Conservation (phyloP, 2,797 vertebrate species). For the Hybognathus amarus region DNA sequence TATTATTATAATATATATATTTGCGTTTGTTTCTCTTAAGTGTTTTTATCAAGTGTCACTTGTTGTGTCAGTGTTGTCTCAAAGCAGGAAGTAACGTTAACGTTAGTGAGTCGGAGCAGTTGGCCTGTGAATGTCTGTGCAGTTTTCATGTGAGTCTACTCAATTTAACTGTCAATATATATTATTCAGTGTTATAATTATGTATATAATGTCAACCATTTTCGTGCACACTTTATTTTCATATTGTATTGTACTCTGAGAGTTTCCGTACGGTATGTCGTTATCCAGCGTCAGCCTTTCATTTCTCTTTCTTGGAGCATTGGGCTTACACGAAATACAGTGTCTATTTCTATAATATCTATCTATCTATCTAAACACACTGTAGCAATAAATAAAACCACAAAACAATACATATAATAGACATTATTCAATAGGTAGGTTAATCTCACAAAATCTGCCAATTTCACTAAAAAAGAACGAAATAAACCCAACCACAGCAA, state of each 20-base stretch:
- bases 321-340: not conserved
- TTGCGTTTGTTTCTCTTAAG: not conserved
- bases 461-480: not conserved
- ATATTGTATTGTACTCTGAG: not conserved
- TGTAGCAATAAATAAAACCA: not conserved
- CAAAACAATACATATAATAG: not conserved
- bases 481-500: not conserved
- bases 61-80: not conserved
- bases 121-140: not conserved
- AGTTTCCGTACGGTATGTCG: not conserved
- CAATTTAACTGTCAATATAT: not conserved
- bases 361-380: not conserved
- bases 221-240: not conserved
- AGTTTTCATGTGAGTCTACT: constrained; percentile 11
- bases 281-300: constrained; percentile 10
- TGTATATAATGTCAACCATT: not conserved
- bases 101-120: not conserved
- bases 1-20: not conserved
- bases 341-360: not conserved
- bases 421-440: not conserved
- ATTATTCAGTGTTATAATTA: not conserved
- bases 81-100: constrained; percentile 35
- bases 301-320: constrained; percentile 25
- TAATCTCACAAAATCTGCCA: not conserved
- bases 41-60: not conserved